phyloP scores from a whole-genome alignment of 1,140 invertebrate genomes.

The Cephus cinctus region DNA sequence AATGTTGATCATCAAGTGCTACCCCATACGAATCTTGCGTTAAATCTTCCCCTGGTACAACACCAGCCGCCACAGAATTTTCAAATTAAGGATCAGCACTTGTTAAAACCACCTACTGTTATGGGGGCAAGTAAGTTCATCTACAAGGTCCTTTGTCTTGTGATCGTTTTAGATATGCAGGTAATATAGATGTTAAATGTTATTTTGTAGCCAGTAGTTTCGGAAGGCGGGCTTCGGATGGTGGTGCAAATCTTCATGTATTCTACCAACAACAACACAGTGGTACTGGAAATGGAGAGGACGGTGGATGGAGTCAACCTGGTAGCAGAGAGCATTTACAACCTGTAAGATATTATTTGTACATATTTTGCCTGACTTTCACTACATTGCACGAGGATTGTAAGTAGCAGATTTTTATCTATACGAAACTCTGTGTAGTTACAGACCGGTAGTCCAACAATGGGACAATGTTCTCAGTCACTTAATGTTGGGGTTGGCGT shows the following conservation, averaged over 20 bases:
- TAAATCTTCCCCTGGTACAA: slow-evolving; percentile 73
- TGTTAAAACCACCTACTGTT: slow-evolving; percentile 86
- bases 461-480: slow-evolving; percentile 54
- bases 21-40: slow-evolving; percentile 67
- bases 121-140: slow-evolving; percentile 76
- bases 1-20: slow-evolving; percentile 52
- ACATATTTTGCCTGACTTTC: too few species aligned
- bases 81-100: slow-evolving; percentile 89
- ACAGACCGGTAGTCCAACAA: slow-evolving; percentile 55
- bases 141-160: slow-evolving; percentile 6
- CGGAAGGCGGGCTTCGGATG: slow-evolving; percentile 91
- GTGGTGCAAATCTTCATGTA: slow-evolving; percentile 88
- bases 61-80: slow-evolving; percentile 81
- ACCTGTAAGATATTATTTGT: slow-evolving; percentile 40
- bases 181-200: not conserved
- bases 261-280: slow-evolving; percentile 64
- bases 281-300: slow-evolving; percentile 48
- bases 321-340: slow-evolving; percentile 64
- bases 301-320: slow-evolving; percentile 63
- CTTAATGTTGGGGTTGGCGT: slow-evolving; percentile 44
- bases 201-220: slow-evolving; percentile 68
- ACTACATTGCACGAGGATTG: too few species aligned
- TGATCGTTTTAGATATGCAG: slow-evolving; percentile 5
- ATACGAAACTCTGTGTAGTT: slow-evolving; percentile 19
- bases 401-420: too few species aligned